Percentiles rank a stretch among this genome's conserved stretches.
Evolutionary conservation across 2,888 invertebrate species (phyloP).

Genomic region (Ochropleura leucogaster): DNA sequence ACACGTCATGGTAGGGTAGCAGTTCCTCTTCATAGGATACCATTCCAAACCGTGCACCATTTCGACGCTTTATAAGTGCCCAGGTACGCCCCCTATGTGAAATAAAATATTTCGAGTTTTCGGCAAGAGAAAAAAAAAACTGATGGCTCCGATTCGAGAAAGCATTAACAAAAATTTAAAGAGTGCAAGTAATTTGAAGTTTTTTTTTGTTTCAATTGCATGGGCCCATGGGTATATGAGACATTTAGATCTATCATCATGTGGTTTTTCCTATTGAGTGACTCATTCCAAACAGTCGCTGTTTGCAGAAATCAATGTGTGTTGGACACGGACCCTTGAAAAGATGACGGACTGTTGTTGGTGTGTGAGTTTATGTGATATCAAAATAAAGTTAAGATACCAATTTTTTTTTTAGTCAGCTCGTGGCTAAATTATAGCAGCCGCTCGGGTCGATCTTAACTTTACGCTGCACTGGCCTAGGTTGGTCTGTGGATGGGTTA

Average conservation of each 20-base stretch:
- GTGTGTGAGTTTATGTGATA: neutral
- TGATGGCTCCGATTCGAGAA: neutral
- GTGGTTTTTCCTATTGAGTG: neutral
- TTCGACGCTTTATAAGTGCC: too few species aligned
- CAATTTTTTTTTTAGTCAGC: neutral
- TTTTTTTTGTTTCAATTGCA: neutral
- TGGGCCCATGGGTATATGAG: neutral
- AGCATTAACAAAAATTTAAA: neutral
- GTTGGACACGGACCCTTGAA: neutral
- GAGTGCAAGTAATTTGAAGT: too few species aligned
- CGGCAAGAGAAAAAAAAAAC: neutral
- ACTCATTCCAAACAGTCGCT: neutral
- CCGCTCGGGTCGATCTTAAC: too few species aligned
- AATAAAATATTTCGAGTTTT: too few species aligned
- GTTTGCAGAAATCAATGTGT: neutral
- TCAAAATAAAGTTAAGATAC: constrained; percentile 15
- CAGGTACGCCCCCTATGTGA: too few species aligned
- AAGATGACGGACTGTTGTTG: neutral
- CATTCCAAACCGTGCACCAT: too few species aligned
- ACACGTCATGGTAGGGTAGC: too few species aligned
- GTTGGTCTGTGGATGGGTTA: too few species aligned
- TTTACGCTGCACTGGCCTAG: too few species aligned
- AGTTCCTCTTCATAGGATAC: too few species aligned
- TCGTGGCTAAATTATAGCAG: too few species aligned
- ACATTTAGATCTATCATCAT: too few species aligned